Base-by-base conservation (phyloP, 2,113 vertebrate genomes). In the Clarias macrocephalus region DNA sequence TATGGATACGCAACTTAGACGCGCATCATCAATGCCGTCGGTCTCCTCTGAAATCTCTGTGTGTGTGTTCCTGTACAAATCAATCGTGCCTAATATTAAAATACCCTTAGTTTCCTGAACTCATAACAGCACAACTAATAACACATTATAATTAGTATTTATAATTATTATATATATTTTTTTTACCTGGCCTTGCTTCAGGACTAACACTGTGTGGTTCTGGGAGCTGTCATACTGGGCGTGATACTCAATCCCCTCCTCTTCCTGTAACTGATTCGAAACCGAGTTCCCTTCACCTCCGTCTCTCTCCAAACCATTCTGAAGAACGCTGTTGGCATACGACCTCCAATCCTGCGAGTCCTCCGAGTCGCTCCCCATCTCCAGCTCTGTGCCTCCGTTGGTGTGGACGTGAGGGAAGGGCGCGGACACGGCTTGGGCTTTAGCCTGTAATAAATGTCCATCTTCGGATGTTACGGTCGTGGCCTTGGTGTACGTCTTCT, bases 121-220 rank as follows among this genome's bases (percentile, higher is more conserved):
- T 68, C n/a, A 30, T 68, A 12, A 30, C 3, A 15, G 11, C n/a
- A 68, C 3, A 68, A 33, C 66, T 68, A 68, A 33, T 13, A 25
- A 52, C 19, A 25, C 7, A 52, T 52, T 76, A 23, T 48, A 10
- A 52, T 52, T 25, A 75, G 6, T 48, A 48, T 48, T 48, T 77
- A 28, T 15, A 19, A n/a, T n/a, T 77, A 25, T n/a, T 13, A 21
- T 75, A 3, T 28, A 1, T 63, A 11, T 13, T 21, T 33, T 62
- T 48, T 76, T 81, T 89, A 96, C 95, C 94, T 96, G 94, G 85
- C 93, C 73, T 84, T 92, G 93, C 86, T 94, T 93, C 94, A 96
- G 92, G 86, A 95, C 89, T 4, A 96, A 89, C 2, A 96, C 93
- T 5, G 94, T 93, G 0, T 92, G 92, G 80, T 94, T 95, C 48